phyloP scores from a whole-genome alignment of 2,888 invertebrate species.

The Molorchus minor region DNA sequence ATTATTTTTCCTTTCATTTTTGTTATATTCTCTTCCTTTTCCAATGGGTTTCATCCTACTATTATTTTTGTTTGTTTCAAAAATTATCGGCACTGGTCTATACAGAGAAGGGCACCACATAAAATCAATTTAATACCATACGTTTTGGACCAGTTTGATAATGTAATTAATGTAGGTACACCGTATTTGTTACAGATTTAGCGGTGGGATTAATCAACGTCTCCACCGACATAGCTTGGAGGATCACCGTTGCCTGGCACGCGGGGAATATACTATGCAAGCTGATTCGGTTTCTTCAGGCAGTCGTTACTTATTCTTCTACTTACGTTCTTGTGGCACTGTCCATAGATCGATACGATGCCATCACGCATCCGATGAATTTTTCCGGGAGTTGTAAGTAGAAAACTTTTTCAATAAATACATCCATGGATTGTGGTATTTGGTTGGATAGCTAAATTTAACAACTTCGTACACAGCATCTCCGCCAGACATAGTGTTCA shows the following conservation, averaged over 20 bases:
- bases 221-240: constrained; percentile 89
- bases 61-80: no score
- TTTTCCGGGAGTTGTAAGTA: constrained; percentile 94
- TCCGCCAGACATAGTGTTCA: no score
- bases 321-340: constrained; percentile 92
- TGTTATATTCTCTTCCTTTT: no score
- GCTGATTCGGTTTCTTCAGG: constrained; percentile 83
- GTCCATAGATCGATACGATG: constrained; percentile 92
- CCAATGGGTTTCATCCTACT: no score
- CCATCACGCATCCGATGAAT: constrained; percentile 94
- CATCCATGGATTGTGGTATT: no score
- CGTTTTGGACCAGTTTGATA: background rate
- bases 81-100: no score
- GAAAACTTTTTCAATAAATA: no score
- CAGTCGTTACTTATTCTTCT: constrained; percentile 89
- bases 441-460: no score
- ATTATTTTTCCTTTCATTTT: no score
- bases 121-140: background rate
- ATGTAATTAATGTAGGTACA: background rate
- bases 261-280: constrained; percentile 91
- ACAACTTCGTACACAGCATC: no score
- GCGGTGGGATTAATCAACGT: constrained; percentile 89
- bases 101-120: no score
- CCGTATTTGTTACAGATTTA: constrained; percentile 74
- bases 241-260: constrained; percentile 88